Base-by-base conservation (phyloP, 1,140 invertebrate species). In the Saccostrea glomerata region DNA sequence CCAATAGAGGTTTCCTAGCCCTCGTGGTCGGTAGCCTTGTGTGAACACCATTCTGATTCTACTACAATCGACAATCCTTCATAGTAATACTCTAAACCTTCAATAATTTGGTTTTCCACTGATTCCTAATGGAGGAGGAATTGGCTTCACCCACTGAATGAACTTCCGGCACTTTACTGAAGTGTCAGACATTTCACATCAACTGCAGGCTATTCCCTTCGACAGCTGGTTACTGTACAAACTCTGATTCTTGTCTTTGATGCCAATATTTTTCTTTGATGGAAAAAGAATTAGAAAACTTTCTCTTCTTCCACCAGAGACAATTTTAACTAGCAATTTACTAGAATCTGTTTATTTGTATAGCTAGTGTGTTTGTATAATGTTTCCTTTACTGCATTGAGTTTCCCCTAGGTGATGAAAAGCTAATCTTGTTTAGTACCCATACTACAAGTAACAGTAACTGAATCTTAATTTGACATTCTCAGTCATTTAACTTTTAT, bases 211-310 rank as follows among this genome's bases (percentile, higher is more conserved):
- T 25, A 77, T 77, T 77, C 23, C 25, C 70, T 77, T 25, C 25
- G 70, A 77, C 70, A 77, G 70, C 70, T 77, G 70, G 70, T 30
- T 77, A 30, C 13, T 36, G 70, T 77, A 30, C 23, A 36, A 77
- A 25, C 58, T n/a, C 58, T 20, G 17, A 63, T n/a, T 63, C 58
- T n/a, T 63, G 58, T 77, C 70, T 77, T 77, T 77, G 70, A 77
- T 77, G 70, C 70, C 70, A 77, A 77, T 77, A 36, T 77, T 30
- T 73, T 77, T 77, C 70, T 77, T 77, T 77, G 70, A 77, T 77
- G 70, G 70, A 30, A 36, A 77, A 77, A 77, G 70, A 77, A 77
- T 77, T 77, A 77, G 25, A 77, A 77, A 77, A 77, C 70, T 77
- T 77, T 77, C 30, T 30, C 25, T 30, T 77, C 30, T 25, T 15